Percentiles rank a stretch among this genome's conserved stretches.
Conservation (phyloP, 2,888 invertebrate genomes). For the Allygus modestus region DNA sequence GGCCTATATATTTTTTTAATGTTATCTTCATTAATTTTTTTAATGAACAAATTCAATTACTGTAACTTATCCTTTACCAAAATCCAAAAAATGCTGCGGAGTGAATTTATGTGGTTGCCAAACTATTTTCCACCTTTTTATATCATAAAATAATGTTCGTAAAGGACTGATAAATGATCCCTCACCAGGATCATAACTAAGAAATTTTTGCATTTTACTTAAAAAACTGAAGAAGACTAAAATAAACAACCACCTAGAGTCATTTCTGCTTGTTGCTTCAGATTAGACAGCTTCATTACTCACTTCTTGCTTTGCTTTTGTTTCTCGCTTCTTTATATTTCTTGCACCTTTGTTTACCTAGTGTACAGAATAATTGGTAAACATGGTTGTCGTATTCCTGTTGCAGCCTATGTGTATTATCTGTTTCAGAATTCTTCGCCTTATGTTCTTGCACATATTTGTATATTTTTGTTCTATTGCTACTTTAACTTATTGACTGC, state of each 20-base stretch:
- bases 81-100: constrained; percentile 3
- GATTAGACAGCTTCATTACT: constrained; percentile 7
- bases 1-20: too few relatives aligned
- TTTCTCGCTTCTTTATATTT: constrained; percentile 52
- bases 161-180: background rate
- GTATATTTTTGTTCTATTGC: constrained; percentile 44
- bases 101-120: constrained; percentile 1
- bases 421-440: constrained; percentile 48
- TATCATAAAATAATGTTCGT: background rate
- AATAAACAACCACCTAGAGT: constrained; percentile 20
- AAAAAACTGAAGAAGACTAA: too few relatives aligned
- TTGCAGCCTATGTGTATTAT: constrained; percentile 50
- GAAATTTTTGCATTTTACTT: background rate
- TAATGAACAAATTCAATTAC: too few relatives aligned
- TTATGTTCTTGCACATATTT: constrained; percentile 55
- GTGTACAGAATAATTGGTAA: constrained; percentile 23
- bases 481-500: constrained; percentile 36
- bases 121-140: background rate
- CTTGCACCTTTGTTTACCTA: constrained; percentile 31
- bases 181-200: background rate
- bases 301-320: constrained; percentile 45
- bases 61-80: background rate
- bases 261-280: background rate
- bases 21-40: too few relatives aligned
- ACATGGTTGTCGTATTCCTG: constrained; percentile 48